These are phyloP conservation scores for Gadopsis bispinosus DNA, from an alignment of 2,797 vertebrate genomes.

Conservation along the genomic window DNA sequence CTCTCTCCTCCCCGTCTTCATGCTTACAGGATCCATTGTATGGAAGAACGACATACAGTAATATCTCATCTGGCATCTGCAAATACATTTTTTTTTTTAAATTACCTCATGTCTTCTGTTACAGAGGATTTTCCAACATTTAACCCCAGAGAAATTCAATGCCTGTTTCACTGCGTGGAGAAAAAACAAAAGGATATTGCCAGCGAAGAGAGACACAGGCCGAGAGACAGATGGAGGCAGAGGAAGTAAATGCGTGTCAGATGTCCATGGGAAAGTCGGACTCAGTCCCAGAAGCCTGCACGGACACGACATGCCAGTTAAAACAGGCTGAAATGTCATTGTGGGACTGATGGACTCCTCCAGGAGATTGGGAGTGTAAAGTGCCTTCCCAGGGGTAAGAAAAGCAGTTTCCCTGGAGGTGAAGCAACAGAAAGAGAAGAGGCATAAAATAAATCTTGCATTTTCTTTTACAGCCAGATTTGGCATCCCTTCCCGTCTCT, in stretches of 20 bases:
- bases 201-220: conserved; percentile 15
- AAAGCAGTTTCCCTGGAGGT: not conserved
- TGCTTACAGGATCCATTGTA: not conserved
- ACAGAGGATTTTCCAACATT: conserved; percentile 50
- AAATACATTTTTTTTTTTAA: no score
- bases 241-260: conserved; percentile 66
- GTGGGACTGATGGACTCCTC: conserved; percentile 37
- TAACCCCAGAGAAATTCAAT: conserved; percentile 33
- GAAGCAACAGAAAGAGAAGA: not conserved
- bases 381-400: not conserved
- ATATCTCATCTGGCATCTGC: conserved; percentile 2
- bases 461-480: not conserved
- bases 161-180: conserved; percentile 34
- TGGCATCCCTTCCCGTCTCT: not conserved
- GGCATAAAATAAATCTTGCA: not conserved
- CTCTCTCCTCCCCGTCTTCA: not conserved
- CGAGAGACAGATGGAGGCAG: conserved; percentile 40
- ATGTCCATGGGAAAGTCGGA: conserved; percentile 77
- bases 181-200: not conserved
- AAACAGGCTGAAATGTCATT: conserved; percentile 51
- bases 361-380: conserved; percentile 21
- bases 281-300: conserved; percentile 44
- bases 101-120: conserved; percentile 38
- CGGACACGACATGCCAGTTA: conserved; percentile 36
- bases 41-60: not conserved